Evolutionary conservation across 2,797 vertebrate genomes (phyloP).

Genomic region (Crocidura indochinensis): DNA sequence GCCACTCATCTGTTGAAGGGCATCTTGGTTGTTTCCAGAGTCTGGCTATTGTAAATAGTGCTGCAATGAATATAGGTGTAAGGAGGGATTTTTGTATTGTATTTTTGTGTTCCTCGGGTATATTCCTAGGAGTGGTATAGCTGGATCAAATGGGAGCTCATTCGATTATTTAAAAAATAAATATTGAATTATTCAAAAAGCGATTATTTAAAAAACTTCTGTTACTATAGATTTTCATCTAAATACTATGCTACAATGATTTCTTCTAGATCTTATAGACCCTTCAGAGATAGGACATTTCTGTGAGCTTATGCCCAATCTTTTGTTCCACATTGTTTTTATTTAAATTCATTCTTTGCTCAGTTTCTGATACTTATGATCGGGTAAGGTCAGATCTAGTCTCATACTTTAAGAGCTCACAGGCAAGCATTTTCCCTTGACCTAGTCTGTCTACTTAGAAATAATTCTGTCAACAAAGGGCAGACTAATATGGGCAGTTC

Average conservation of each 20-base stretch:
- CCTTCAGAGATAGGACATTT: background rate
- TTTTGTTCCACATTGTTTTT: too few relatives aligned
- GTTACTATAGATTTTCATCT: background rate
- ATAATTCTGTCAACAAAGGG: background rate
- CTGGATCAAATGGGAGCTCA: too few relatives aligned
- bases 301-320: background rate
- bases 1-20: too few relatives aligned
- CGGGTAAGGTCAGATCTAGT: background rate
- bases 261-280: background rate
- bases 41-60: too few relatives aligned
- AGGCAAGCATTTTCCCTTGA: background rate
- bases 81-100: too few relatives aligned
- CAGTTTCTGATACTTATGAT: background rate
- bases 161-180: too few relatives aligned
- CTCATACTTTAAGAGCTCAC: background rate
- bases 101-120: too few relatives aligned
- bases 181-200: too few relatives aligned
- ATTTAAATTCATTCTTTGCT: background rate
- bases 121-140: too few relatives aligned
- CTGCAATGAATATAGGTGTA: too few relatives aligned
- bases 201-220: background rate
- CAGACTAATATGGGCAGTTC: background rate
- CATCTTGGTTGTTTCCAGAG: too few relatives aligned
- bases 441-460: background rate
- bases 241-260: background rate